These are phyloP conservation scores for Diacarnus erythraeanus DNA, from an alignment of 37 sponge, comb jelly and placozoan species.

Conservation along the genomic window DNA sequence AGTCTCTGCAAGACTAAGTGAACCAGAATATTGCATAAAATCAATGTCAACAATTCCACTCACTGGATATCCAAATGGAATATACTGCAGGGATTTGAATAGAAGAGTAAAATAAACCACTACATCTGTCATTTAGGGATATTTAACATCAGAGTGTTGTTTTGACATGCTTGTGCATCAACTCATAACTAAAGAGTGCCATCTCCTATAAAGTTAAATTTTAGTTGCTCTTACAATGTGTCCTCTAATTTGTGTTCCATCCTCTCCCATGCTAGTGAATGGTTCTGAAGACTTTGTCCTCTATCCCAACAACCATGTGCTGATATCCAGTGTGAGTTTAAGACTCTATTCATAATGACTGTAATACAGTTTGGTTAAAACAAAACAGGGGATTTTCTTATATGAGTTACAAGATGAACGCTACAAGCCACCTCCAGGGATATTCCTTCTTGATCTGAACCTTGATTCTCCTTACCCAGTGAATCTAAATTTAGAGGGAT, in stretches of 20 bases:
- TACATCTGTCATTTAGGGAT: too few relatives aligned
- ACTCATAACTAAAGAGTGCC: too few relatives aligned
- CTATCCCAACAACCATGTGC: slow-evolving; percentile 36
- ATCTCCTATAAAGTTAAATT: background rate
- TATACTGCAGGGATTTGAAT: too few relatives aligned
- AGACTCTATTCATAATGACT: background rate
- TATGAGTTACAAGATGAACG: background rate
- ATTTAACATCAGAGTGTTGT: too few relatives aligned
- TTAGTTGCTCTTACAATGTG: background rate
- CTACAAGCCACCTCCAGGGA: background rate
- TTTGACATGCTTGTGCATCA: too few relatives aligned
- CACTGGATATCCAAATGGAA: too few relatives aligned
- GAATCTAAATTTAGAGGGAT: slow-evolving; percentile 3
- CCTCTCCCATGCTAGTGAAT: slow-evolving; percentile 47
- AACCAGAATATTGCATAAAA: too few relatives aligned
- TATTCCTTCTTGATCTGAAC: slow-evolving; percentile 34
- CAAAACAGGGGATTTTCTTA: slow-evolving; percentile 18
- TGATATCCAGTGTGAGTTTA: slow-evolving; percentile 48
- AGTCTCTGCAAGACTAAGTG: too few relatives aligned
- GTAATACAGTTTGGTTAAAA: background rate
- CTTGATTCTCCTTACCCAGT: background rate
- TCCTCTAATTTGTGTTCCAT: background rate
- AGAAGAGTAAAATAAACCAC: too few relatives aligned
- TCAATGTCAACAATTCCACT: too few relatives aligned
- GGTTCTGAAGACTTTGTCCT: slow-evolving; percentile 46